Evolutionary conservation across 2,888 invertebrate genomes (phyloP).

Genomic region (Troides oblongomaculatus): DNA sequence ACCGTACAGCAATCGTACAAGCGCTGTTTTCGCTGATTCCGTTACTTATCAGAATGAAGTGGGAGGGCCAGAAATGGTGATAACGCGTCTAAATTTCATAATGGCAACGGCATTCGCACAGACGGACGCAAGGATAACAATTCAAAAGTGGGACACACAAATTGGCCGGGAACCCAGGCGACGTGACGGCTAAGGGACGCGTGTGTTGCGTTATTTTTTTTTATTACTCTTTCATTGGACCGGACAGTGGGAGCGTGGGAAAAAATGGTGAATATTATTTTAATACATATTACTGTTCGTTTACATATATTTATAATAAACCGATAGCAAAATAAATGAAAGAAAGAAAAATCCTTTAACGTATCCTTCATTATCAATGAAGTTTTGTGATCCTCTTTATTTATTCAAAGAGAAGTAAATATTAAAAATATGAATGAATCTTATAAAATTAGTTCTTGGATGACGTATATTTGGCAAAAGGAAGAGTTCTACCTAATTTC

Average conservation of each 20-base stretch:
- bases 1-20: conserved; percentile 14
- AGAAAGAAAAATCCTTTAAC: too few relatives aligned
- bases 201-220: conserved; percentile 36
- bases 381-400: too few relatives aligned
- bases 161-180: conserved; percentile 54
- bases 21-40: conserved; percentile 36
- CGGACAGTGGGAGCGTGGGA: conserved; percentile 35
- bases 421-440: too few relatives aligned
- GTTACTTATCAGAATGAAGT: conserved; percentile 32
- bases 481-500: too few relatives aligned
- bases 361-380: too few relatives aligned
- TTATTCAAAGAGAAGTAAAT: too few relatives aligned
- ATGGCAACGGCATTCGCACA: conserved; percentile 45
- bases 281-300: background rate
- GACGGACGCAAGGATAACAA: conserved; percentile 53
- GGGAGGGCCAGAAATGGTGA: conserved; percentile 38
- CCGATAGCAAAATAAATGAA: background rate
- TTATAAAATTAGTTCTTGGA: too few relatives aligned
- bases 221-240: conserved; percentile 34
- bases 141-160: conserved; percentile 50
- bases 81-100: conserved; percentile 44
- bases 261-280: conserved; percentile 56
- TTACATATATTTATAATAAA: background rate
- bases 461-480: too few relatives aligned
- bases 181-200: conserved; percentile 38